Conservation (phyloP, 1,140 invertebrate genomes). For the Camponotus floridanus region DNA sequence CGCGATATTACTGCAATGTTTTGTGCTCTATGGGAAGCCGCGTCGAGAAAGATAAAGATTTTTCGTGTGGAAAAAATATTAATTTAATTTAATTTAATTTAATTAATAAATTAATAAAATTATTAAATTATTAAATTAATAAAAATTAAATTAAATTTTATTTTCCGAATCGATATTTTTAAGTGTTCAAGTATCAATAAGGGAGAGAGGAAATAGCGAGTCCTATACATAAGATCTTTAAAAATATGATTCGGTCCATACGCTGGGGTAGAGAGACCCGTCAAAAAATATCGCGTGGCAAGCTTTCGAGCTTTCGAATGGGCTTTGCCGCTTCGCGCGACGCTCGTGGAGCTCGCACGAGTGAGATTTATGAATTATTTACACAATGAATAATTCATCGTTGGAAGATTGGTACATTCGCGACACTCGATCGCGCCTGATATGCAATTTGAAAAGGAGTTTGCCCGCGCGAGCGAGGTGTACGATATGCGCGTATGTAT, state of each 20-base stretch:
- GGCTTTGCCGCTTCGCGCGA: conserved; percentile 36
- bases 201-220: background rate
- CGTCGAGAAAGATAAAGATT: no score
- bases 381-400: conserved; percentile 78
- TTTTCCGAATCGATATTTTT: background rate
- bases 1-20: no score
- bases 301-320: conserved; percentile 61
- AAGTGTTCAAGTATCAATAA: background rate
- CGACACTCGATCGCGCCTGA: conserved; percentile 76
- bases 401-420: conserved; percentile 76
- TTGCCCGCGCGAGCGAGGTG: conserved; percentile 44
- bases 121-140: no score
- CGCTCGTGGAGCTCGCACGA: conserved; percentile 40
- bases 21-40: no score
- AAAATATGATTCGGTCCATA: background rate
- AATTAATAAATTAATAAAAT: no score
- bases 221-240: background rate
- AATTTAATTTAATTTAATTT: no score
- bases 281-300: conserved; percentile 1
- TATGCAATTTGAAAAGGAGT: conserved; percentile 77
- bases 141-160: no score
- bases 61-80: background rate
- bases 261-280: background rate
- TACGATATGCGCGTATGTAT: conserved; percentile 52
- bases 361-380: conserved; percentile 77